Conservation (phyloP, 2,113 vertebrate genomes). For the Peucedramus taeniatus region DNA sequence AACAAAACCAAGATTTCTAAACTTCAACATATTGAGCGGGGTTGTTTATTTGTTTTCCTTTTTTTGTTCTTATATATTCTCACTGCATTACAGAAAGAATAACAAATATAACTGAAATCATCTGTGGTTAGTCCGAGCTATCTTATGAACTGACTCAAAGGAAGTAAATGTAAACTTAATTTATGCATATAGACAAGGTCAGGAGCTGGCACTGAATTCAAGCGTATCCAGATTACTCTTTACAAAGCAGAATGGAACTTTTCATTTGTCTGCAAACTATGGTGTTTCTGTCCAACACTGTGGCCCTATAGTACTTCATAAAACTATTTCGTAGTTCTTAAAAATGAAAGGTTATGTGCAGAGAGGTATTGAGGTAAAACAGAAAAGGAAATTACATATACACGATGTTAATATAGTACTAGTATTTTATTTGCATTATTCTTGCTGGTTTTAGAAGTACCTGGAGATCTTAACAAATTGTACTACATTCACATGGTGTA, state of each 20-base stretch:
- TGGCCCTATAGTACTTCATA: background rate
- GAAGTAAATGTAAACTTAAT: background rate
- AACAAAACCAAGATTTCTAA: background rate
- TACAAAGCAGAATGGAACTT: background rate
- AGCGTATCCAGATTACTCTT: background rate
- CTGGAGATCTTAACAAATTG: background rate
- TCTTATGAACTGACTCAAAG: background rate
- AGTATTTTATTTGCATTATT: background rate
- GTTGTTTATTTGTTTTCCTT: background rate
- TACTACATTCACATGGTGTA: background rate
- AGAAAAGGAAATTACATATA: background rate
- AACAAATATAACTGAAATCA: background rate
- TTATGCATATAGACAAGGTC: background rate
- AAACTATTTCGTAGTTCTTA: background rate
- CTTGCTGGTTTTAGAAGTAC: background rate
- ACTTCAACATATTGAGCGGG: rapidly evolving
- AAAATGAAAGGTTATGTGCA: background rate
- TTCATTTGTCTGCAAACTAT: background rate
- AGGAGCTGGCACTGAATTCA: background rate
- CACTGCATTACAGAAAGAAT: background rate
- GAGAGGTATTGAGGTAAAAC: background rate
- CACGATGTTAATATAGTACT: background rate
- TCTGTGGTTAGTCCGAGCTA: background rate
- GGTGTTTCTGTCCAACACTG: background rate
- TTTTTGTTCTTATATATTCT: background rate